Base-by-base conservation (phyloP, 2,113 vertebrate species). In the Steatornis caripensis region DNA sequence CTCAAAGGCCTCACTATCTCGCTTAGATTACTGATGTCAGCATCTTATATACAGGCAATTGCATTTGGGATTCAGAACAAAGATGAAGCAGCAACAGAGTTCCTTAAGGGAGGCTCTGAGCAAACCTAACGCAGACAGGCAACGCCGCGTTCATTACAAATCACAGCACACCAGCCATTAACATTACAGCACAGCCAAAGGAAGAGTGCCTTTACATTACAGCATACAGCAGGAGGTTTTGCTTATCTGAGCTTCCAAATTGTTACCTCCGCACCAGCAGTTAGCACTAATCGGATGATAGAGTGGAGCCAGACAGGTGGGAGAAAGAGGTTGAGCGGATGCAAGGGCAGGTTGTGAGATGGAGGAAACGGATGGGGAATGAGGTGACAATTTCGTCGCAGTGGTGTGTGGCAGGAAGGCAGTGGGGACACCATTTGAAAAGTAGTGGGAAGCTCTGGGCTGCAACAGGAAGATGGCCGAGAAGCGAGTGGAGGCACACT, bases 201-300 rank as follows among this genome's bases (percentile, higher is more conserved):
- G 62, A 83, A 57, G 87, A 87, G 48, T 14, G 43, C 30, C 69
- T 60, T 78, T 36, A 43, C 51, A 36, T 51, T 49, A 66, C 51
- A 75, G 51, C 60, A n/a, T 30, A 22, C 36, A 64, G 72, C 87
- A 72, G 57, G 39, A 89, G 53, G 30, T 37, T 84, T 94, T 84
- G 65, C 65, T 84, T 91, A 82, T 87, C 93, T 78, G 53, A 82
- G 55, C 48, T 76, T 87, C 30, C 84, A 89, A 92, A 92, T 36
- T 70, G 45, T 29, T 91, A 72, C 53, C 80, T 68, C 51, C 46
- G 39, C 60, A 36, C 36, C 43, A 43, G 55, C 60, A 84, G 69
- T 4, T 36, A 74, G 34, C 24, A 24, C 24, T 81, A 29, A 92
- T 48, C 60, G 60, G 36, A 48, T 51, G 51, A 36, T 0, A 46